phyloP scores from a whole-genome alignment of 1,140 invertebrate genomes.

The Proales similis region DNA sequence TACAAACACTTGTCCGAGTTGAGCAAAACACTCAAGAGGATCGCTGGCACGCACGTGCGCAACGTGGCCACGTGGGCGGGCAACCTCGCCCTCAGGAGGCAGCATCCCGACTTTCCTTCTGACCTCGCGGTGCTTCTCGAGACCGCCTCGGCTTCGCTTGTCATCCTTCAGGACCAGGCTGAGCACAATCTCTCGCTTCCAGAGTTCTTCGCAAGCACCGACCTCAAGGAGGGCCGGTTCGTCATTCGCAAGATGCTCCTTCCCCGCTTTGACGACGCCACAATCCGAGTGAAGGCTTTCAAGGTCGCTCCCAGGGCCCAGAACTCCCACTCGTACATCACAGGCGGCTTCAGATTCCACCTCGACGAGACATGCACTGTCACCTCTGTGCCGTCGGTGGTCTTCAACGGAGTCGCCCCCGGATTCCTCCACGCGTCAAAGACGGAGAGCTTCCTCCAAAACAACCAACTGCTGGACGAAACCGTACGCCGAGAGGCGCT shows the following conservation, averaged over 20 bases:
- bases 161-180: background rate
- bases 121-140: conserved; percentile 21
- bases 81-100: conserved; percentile 69
- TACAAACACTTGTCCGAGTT: conserved; percentile 11
- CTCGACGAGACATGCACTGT: conserved; percentile 15
- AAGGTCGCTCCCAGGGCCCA: conserved; percentile 25
- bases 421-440: background rate
- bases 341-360: conserved; percentile 9
- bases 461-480: background rate
- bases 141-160: background rate
- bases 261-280: background rate
- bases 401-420: conserved; percentile 5
- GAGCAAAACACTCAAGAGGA: conserved; percentile 7
- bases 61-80: conserved; percentile 60
- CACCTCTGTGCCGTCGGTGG: conserved; percentile 21
- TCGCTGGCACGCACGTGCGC: conserved; percentile 23
- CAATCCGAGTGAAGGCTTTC: background rate
- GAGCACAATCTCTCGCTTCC: background rate
- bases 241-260: conserved; percentile 4
- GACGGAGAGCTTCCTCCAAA: background rate
- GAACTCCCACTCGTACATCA: conserved; percentile 34
- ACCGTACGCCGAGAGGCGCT: conserved; percentile 4
- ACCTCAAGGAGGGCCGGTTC: conserved; percentile 7
- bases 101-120: conserved; percentile 65
- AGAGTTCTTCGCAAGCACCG: conserved; percentile 13